Percentiles rank a stretch among this genome's conserved stretches.
Evolutionary conservation across 2,113 vertebrate genomes (phyloP).

Genomic region (Tupaia tana): DNA sequence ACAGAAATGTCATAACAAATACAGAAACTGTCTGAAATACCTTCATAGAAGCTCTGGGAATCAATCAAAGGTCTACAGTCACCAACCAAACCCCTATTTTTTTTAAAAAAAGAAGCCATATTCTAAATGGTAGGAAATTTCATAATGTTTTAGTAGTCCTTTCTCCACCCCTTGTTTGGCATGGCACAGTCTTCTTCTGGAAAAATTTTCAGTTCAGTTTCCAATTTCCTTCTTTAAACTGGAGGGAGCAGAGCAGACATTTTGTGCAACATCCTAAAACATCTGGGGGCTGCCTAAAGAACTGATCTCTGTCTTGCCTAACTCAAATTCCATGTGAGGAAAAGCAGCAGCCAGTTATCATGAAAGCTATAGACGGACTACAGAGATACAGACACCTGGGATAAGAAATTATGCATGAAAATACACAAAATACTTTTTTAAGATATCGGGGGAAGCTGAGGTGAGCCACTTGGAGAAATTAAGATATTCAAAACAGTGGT

Average conservation of each 20-base stretch:
- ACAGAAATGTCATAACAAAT: too few relatives aligned
- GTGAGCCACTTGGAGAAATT: too few relatives aligned
- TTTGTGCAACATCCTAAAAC: not conserved
- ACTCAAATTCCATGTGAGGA: not conserved
- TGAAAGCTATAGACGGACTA: too few relatives aligned
- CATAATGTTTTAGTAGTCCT: not conserved
- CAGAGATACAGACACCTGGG: too few relatives aligned
- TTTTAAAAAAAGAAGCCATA: not conserved
- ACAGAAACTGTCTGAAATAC: not conserved
- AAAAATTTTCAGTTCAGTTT: not conserved
- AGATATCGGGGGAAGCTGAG: too few relatives aligned
- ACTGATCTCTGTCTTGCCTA: not conserved
- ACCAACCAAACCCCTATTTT: not conserved
- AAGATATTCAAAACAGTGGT: too few relatives aligned
- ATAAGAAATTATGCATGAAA: too few relatives aligned
- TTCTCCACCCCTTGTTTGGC: too few relatives aligned
- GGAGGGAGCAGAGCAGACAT: not conserved
- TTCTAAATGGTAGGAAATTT: not conserved
- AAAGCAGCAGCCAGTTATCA: too few relatives aligned
- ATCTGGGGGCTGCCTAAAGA: not conserved
- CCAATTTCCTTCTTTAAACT: not conserved
- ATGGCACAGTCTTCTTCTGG: not conserved
- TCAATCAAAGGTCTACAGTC: not conserved
- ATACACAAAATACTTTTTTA: too few relatives aligned
- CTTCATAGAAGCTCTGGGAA: not conserved